Evolutionary conservation across 1,140 invertebrate genomes (phyloP).

Genomic region (Euwallacea fornicatus): DNA sequence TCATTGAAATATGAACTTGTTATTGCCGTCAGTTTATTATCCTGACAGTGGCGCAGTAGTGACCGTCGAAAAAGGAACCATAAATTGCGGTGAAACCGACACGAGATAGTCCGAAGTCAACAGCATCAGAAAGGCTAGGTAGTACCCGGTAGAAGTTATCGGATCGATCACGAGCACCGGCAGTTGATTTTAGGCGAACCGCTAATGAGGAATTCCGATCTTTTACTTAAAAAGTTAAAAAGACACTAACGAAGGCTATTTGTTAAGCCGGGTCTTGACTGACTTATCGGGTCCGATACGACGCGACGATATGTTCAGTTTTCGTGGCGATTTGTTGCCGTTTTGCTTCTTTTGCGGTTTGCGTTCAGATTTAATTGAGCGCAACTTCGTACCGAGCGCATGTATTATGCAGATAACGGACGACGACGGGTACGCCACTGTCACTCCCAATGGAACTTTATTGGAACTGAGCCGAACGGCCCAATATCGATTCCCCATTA

Average conservation of each 20-base stretch:
- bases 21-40: slow-evolving; percentile 7
- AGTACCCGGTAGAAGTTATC: slow-evolving; percentile 14
- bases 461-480: slow-evolving; percentile 44
- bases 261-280: slow-evolving; percentile 9
- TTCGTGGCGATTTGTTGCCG: slow-evolving; percentile 14
- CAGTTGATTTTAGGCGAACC: slow-evolving; percentile 17
- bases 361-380: slow-evolving; percentile 2
- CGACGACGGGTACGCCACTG: slow-evolving; percentile 19
- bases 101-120: background rate
- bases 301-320: slow-evolving; percentile 11
- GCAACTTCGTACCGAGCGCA: slow-evolving; percentile 3
- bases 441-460: slow-evolving; percentile 35
- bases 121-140: background rate
- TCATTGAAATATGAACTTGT: slow-evolving; percentile 19
- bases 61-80: background rate
- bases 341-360: slow-evolving; percentile 16
- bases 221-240: slow-evolving; percentile 16
- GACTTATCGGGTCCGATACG: slow-evolving; percentile 14
- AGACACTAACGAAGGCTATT: slow-evolving; percentile 14
- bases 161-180: slow-evolving; percentile 16
- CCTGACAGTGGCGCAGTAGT: background rate
- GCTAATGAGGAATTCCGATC: slow-evolving; percentile 18
- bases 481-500: slow-evolving; percentile 44
- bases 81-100: background rate
- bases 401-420: slow-evolving; percentile 3